Evolutionary conservation across 2,113 vertebrate species (phyloP), one percentile per base, ranked within the genome.

Genomic region (Notiomystis cincta): DNA sequence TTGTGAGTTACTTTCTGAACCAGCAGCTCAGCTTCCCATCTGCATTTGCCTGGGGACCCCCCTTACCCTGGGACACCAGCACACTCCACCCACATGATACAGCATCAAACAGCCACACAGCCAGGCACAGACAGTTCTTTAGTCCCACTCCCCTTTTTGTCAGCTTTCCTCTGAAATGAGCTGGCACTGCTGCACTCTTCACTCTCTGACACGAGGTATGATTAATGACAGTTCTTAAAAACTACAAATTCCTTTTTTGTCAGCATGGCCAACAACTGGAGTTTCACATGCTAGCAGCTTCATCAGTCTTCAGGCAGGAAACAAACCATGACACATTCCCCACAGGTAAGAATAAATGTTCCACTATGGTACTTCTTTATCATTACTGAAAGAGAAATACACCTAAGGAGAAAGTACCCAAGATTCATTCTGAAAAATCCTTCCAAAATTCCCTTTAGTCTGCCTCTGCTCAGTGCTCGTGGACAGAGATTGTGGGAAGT

Each of bases 171-270:
- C 47, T 66, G 76, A 83, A 95, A 35, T 54, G 27, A 38, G 35
- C 82, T 80, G 75, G 76, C 67, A 31, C 35, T 50, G 76, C 71
- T 62, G 42, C 35, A 31, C 38, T 80, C 75, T 57, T 73, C 54
- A 33, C 38, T 62, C n/a, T 16, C 51, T 90, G 82, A 53, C 76
- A 58, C 0, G 0, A 88, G 50, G 27, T 35, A 42, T 90, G 95
- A 95, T 95, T 86, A 92, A 96, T 93, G 88, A 25, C 31, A 50
- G 50, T 77, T 95, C 92, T 97, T 93, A 78, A 92, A 93, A 94
- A 88, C 76, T 82, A 90, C 92, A 92, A 94, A 94, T 95, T 83
- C 90, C 56, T 15, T 86, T 94, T 92, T 80, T 93, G 75, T 80
- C 79, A 92, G 76, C 54, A 28, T 62, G 89, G 67, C 82, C 54